Evolutionary conservation across 1,140 invertebrate species (phyloP), one percentile per base, ranked within the genome.

Genomic region (Zeugodacus cucurbitae): DNA sequence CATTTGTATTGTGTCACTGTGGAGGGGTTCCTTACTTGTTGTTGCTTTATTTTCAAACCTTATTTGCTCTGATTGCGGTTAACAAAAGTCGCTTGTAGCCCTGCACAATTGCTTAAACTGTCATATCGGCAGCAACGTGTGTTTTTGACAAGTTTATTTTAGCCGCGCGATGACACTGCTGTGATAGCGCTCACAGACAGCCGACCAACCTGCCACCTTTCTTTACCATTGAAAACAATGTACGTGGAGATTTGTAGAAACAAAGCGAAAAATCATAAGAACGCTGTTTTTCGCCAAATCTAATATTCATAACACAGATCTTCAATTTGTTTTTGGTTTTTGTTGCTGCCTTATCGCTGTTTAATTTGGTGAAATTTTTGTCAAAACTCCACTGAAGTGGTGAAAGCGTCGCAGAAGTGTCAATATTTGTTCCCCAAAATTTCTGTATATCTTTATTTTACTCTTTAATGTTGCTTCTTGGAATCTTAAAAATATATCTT

Each of bases 91-190:
- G 74, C 6, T n/a, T 26, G n/a, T 4, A 86, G 29, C 48, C 59
- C 14, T 74, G 86, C 88, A 86, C 88, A 89, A 86, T 87, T 88
- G 44, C 17, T 37, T 70, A 59, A 44, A 58, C 26, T 85, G 17
- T 54, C 87, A 34, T 82, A 29, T 37, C 74, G 17, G 8, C 37
- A 67, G 70, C 34, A 7, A 41, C 34, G 34, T 20, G 22, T 74
- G 62, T 67, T 67, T 29, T 11, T 74, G 20, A 74, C 32, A 44
- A 34, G 70, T 74, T 41, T 74, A 6, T 41, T 74, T 67, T 34
- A 2, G 29, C 62, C 29, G 22, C 26, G 59, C n/a, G 70, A 74
- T 82, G 41, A 26, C 41, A 29, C 74, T 26, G 37, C 7, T 14
- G 41, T 3, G 41, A 48, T 82, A 48, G 37, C 22, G n/a, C n/a